phyloP scores from a whole-genome alignment of 2,888 invertebrate genomes.

The Smittia sp. region DNA sequence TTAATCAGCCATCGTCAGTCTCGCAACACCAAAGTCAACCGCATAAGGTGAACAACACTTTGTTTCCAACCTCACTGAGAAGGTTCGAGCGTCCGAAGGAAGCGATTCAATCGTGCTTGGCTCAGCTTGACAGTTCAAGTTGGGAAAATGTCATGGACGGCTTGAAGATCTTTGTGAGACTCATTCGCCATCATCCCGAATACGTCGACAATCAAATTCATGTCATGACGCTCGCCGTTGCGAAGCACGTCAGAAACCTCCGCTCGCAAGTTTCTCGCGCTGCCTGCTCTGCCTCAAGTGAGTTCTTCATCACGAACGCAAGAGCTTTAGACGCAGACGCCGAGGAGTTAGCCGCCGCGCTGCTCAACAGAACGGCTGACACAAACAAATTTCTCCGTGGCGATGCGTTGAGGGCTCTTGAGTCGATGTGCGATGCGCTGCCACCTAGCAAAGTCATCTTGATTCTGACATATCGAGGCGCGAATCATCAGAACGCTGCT shows the following conservation, averaged over 20 bases:
- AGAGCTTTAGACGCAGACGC: constrained; percentile 68
- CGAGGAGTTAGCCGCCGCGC: constrained; percentile 76
- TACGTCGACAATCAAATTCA: constrained; percentile 64
- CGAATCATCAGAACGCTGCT: constrained; percentile 79
- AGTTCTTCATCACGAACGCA: constrained; percentile 69
- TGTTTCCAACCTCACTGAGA: constrained; percentile 51
- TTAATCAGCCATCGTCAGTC: constrained; percentile 3
- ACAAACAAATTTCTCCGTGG: constrained; percentile 89
- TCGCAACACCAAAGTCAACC: constrained; percentile 43
- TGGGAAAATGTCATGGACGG: constrained; percentile 80
- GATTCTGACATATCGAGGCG: constrained; percentile 68
- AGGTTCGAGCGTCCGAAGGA: constrained; percentile 65
- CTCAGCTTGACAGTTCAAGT: constrained; percentile 68
- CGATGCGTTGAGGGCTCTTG: constrained; percentile 74
- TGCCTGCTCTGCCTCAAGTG: constrained; percentile 78
- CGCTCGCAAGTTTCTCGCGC: constrained; percentile 89
- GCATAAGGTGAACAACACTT: constrained; percentile 47
- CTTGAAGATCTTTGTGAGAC: constrained; percentile 64
- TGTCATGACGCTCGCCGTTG: constrained; percentile 66
- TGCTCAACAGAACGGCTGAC: constrained; percentile 87
- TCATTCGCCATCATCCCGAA: constrained; percentile 67
- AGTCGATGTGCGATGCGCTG: constrained; percentile 75
- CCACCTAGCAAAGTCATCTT: constrained; percentile 65
- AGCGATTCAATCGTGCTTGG: constrained; percentile 61
- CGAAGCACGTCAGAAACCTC: constrained; percentile 80